phyloP scores from a whole-genome alignment of 1,140 invertebrate species.

The Drosophila asahinai region DNA sequence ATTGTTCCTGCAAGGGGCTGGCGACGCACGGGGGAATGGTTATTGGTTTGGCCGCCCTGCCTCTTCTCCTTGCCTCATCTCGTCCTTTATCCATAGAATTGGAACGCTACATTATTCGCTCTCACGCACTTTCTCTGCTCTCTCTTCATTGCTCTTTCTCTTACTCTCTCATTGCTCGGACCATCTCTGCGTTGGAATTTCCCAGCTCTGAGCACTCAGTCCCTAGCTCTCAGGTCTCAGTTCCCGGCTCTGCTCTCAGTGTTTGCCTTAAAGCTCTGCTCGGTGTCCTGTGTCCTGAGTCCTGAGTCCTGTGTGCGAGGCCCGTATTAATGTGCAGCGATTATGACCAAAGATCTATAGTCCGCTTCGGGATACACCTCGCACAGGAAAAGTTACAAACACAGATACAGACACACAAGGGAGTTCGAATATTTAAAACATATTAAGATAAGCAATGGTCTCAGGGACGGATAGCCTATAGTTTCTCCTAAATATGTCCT shows the following conservation, averaged over 20 bases:
- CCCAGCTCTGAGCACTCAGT: conserved; percentile 8
- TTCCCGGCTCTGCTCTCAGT: conserved; percentile 34
- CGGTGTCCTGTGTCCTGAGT: conserved; percentile 11
- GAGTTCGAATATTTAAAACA: conserved; percentile 4
- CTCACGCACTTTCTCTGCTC: conserved; percentile 64
- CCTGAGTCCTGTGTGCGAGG: conserved; percentile 49
- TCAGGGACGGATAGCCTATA: neutral
- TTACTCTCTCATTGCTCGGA: conserved; percentile 13
- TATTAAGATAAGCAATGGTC: neutral
- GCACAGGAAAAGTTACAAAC: conserved; percentile 30
- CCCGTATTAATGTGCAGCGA: conserved; percentile 76
- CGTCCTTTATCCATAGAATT: conserved; percentile 55
- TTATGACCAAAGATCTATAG: conserved; percentile 73
- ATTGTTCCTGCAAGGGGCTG: conserved; percentile 7
- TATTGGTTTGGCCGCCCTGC: conserved; percentile 28
- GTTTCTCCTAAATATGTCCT: neutral
- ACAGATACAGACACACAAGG: conserved; percentile 45
- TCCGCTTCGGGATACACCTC: conserved; percentile 37
- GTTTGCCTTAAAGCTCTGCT: conserved; percentile 64
- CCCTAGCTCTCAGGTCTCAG: neutral
- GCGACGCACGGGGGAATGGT: conserved; percentile 3
- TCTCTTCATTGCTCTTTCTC: conserved; percentile 1
- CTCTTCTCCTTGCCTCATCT: conserved; percentile 20
- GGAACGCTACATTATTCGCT: conserved; percentile 67
- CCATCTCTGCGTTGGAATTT: conserved; percentile 26